Base-by-base conservation (phyloP, 2,113 vertebrate genomes). In the Crotalus tigris region DNA sequence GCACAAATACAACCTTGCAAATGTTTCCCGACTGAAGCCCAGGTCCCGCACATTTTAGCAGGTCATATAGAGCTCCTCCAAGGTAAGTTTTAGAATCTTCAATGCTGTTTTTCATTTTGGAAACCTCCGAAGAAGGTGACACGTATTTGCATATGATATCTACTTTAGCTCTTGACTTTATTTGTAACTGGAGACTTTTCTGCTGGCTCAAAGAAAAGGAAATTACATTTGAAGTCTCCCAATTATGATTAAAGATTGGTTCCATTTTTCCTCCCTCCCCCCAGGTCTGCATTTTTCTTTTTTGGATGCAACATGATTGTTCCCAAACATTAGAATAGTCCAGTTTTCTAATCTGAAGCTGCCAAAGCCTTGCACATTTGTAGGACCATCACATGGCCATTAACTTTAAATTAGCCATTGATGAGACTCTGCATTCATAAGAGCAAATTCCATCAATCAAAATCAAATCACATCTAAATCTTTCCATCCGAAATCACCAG, bases 401-500 rank as follows among this genome's bases (percentile, higher is more conserved):
- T 87, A 29, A 53, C 23, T 51, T 54, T 69, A 59, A 87, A 90
- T 64, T 64, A 89, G 89, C 81, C 57, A 54, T 94, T 93, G 85
- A 93, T 95, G 93, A 94, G 95, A 94, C 90, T 44, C 75, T 44
- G 0, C 6, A 0, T 86, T 57, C 95, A 2, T 46, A 23, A 92
- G 94, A 58, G 94, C 91, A 17, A 93, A 7, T 55, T 89, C 95
- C 12, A 94, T 97, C 96, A 96, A 96, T 97, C 95, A 97, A 89
- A 81, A 10, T 15, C 94, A 49, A 49, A 95, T 94, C 91, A 0
- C 29, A 94, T 61, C 94, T 75, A 91, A 96, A 96, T 93, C 95
- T 95, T 90, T 55, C 92, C 58, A 57, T 23, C 92, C 90, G 94
- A 96, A 97, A 97, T 93, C 44, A 87, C 92, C 93, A 5, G 2